phyloP scores from a whole-genome alignment of 2,113 vertebrate genomes.

The Symphodus melops region DNA sequence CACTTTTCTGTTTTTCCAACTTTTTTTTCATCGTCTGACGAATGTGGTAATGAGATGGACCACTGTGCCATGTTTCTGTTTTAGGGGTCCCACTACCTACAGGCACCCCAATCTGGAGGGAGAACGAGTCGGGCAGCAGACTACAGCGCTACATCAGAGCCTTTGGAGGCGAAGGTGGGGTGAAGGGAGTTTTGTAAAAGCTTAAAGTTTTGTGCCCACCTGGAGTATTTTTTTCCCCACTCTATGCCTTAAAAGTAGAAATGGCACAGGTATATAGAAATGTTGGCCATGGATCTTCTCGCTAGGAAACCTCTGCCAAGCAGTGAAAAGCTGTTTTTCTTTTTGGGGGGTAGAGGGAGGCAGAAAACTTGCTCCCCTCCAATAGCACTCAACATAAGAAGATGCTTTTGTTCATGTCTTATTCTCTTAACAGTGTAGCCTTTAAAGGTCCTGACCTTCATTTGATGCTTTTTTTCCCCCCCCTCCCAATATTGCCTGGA shows the following conservation, averaged over 20 bases:
- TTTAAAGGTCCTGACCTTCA: too few relatives aligned
- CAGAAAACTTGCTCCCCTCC: not conserved
- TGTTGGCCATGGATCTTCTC: not conserved
- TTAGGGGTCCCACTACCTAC: slow-evolving; percentile 84
- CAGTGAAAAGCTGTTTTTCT: not conserved
- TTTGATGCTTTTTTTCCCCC: too few relatives aligned
- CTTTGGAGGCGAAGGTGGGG: slow-evolving; percentile 95
- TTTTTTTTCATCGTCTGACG: slow-evolving; percentile 36
- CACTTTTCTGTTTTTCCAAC: slow-evolving; percentile 27
- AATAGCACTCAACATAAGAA: not conserved
- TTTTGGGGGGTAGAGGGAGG: not conserved
- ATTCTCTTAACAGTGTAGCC: too few relatives aligned
- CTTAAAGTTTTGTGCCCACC: slow-evolving; percentile 60
- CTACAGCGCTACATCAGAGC: slow-evolving; percentile 85
- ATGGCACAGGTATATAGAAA: not conserved
- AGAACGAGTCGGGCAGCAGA: slow-evolving; percentile 93
- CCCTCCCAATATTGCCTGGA: too few relatives aligned
- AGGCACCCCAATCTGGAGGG: slow-evolving; percentile 88
- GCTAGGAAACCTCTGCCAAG: not conserved
- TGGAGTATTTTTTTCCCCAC: slow-evolving; percentile 21
- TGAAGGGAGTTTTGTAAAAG: slow-evolving; percentile 59
- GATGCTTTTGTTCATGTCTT: slow-evolving; percentile 11
- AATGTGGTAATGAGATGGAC: slow-evolving; percentile 70
- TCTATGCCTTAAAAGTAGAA: not conserved
- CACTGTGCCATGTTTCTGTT: slow-evolving; percentile 80